phyloP scores from a whole-genome alignment of 1,140 invertebrate genomes.

The Scaptodrosophila lebanonensis region DNA sequence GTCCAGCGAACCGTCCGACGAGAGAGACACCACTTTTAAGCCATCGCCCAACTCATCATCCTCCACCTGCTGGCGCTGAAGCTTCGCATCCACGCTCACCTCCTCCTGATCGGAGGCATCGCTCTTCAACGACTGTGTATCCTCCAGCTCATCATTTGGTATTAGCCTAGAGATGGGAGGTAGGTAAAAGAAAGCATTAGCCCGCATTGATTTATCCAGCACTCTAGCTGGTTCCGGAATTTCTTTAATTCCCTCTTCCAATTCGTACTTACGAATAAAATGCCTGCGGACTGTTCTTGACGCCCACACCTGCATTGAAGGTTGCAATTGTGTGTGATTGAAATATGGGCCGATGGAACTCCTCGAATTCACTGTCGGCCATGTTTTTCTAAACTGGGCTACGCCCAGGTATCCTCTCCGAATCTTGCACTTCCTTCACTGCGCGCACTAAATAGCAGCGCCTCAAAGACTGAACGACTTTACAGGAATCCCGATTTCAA shows the following conservation, averaged over 20 bases:
- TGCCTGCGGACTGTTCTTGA: constrained; percentile 79
- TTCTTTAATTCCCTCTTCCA: constrained; percentile 26
- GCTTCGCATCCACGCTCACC: constrained; percentile 36
- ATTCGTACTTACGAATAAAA: constrained; percentile 83
- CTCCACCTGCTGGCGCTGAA: constrained; percentile 58
- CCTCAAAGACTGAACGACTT: constrained; percentile 4
- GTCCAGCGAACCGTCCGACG: constrained; percentile 60
- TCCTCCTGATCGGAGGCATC: constrained; percentile 78
- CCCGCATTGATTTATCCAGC: not conserved
- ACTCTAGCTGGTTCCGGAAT: not conserved
- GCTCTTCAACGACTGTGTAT: constrained; percentile 87
- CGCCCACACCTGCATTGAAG: constrained; percentile 81
- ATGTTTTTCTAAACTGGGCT: constrained; percentile 77
- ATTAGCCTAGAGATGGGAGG: constrained; percentile 49
- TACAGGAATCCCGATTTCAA: too few species aligned
- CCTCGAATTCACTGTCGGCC: constrained; percentile 94
- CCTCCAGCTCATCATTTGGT: constrained; percentile 79
- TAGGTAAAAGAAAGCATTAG: not conserved
- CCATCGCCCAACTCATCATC: constrained; percentile 77
- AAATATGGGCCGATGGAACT: constrained; percentile 89
- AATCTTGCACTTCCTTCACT: too few species aligned
- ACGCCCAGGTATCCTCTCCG: constrained; percentile 22
- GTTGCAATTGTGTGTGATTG: constrained; percentile 83
- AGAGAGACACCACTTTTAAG: constrained; percentile 59
- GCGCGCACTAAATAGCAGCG: not conserved